A percentile compares a stretch with the other conserved stretches of the same genome.
Conservation (phyloP, 1,140 invertebrate genomes). For the Mactra quadrangularis region DNA sequence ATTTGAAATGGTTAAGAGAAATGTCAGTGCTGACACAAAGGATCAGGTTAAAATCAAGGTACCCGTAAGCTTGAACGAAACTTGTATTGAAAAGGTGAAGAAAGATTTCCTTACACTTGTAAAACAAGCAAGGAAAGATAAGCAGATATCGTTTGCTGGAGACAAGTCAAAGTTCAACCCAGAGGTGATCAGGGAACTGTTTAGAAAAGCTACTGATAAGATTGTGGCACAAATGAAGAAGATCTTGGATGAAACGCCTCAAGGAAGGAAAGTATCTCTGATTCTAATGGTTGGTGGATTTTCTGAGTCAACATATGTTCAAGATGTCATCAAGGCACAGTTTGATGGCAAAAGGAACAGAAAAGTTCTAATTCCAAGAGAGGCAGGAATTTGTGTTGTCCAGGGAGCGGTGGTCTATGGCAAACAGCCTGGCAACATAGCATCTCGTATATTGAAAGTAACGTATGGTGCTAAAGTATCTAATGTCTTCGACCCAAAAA, state of each 20-base stretch:
- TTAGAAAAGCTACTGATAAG: slow-evolving; percentile 48
- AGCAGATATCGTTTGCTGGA: slow-evolving; percentile 36
- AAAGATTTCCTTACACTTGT: slow-evolving; percentile 38
- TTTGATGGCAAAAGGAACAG: slow-evolving; percentile 37
- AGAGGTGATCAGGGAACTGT: slow-evolving; percentile 33
- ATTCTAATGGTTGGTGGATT: slow-evolving; percentile 68
- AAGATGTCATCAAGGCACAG: slow-evolving; percentile 48
- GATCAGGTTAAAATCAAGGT: slow-evolving; percentile 26
- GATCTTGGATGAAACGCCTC: slow-evolving; percentile 44
- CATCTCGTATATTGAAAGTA: slow-evolving; percentile 37
- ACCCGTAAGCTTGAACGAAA: slow-evolving; percentile 40
- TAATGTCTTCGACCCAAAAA: slow-evolving; percentile 9
- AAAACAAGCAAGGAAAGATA: slow-evolving; percentile 10
- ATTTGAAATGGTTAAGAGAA: slow-evolving; percentile 48
- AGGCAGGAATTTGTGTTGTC: slow-evolving; percentile 60
- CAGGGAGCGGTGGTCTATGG: slow-evolving; percentile 67
- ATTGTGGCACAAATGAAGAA: slow-evolving; percentile 61
- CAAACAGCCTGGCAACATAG: slow-evolving; percentile 49
- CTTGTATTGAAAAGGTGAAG: slow-evolving; percentile 6
- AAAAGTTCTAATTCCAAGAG: slow-evolving; percentile 59
- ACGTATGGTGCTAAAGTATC: slow-evolving; percentile 42
- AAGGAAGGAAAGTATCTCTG: slow-evolving; percentile 26
- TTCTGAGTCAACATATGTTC: slow-evolving; percentile 61
- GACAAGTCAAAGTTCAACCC: slow-evolving; percentile 42
- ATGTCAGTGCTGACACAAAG: not conserved